Evolutionary conservation across 2,888 invertebrate species (phyloP).

Genomic region (Cetonia aurata): DNA sequence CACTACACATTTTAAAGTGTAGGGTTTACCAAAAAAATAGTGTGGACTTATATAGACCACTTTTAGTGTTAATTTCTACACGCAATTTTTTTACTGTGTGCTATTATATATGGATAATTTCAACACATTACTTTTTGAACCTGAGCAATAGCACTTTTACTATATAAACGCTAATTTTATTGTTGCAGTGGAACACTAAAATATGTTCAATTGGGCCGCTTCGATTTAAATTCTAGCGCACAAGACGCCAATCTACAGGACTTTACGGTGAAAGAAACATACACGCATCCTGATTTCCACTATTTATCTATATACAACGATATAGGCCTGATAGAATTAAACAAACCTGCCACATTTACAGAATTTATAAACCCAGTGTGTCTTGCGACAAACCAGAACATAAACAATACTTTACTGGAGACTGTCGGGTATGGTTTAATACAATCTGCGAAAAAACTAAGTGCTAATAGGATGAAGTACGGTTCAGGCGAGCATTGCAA

Average conservation of each 20-base stretch:
- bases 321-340: slow-evolving; percentile 73
- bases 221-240: not conserved
- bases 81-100: no score
- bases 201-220: slow-evolving; percentile 9
- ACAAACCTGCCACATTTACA: slow-evolving; percentile 66
- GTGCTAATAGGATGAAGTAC: not conserved
- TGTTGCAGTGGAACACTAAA: slow-evolving; percentile 8
- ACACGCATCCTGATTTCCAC: slow-evolving; percentile 32
- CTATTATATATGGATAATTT: no score
- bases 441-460: not conserved
- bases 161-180: no score
- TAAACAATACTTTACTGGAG: slow-evolving; percentile 65
- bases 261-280: slow-evolving; percentile 24
- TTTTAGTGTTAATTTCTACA: no score
- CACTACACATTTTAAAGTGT: no score
- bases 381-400: slow-evolving; percentile 64
- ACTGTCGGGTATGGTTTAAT: slow-evolving; percentile 13
- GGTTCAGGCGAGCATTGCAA: slow-evolving; percentile 5
- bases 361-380: slow-evolving; percentile 73
- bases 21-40: no score
- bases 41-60: no score
- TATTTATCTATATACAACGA: slow-evolving; percentile 68
- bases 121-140: no score
- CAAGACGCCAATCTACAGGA: slow-evolving; percentile 18
- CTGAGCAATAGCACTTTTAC: no score